These are phyloP conservation scores for Lymantria monacha DNA, from an alignment of 2,888 invertebrate genomes.

Conservation along the genomic window DNA sequence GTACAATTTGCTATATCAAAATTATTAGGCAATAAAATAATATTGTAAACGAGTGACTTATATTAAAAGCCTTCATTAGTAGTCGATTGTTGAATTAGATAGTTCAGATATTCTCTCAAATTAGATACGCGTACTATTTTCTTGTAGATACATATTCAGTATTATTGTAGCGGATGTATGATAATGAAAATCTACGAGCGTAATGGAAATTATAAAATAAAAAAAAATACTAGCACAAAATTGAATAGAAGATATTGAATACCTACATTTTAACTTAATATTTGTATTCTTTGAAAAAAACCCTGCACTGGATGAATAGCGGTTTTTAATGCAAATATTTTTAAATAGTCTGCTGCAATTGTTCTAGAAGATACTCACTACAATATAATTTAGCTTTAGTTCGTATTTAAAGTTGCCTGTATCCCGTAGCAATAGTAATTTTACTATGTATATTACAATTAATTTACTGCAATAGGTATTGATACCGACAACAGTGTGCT, in stretches of 20 bases:
- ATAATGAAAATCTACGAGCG: no score
- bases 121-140: conserved; percentile 16
- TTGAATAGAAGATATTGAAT: no score
- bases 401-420: not conserved
- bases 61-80: conserved; percentile 41
- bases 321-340: no score
- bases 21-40: conserved; percentile 20
- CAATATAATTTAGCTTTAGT: conserved; percentile 8
- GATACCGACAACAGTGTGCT: no score
- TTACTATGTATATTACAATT: not conserved
- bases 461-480: no score
- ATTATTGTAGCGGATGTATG: conserved; percentile 34
- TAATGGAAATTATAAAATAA: no score
- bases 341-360: no score
- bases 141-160: conserved; percentile 30
- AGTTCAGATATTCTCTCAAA: conserved; percentile 21
- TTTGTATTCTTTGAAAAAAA: no score
- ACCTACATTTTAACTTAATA: no score
- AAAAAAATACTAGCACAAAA: no score
- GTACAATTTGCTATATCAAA: conserved; percentile 10
- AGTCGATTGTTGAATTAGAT: conserved; percentile 31
- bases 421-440: conserved; percentile 1
- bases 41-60: conserved; percentile 49
- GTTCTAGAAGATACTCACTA: conserved; percentile 4
- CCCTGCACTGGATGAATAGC: no score